A percentile compares a stretch with the other conserved stretches of the same genome.
Conservation (phyloP, 2,888 invertebrate genomes). For the Mactromeris polynyma region DNA sequence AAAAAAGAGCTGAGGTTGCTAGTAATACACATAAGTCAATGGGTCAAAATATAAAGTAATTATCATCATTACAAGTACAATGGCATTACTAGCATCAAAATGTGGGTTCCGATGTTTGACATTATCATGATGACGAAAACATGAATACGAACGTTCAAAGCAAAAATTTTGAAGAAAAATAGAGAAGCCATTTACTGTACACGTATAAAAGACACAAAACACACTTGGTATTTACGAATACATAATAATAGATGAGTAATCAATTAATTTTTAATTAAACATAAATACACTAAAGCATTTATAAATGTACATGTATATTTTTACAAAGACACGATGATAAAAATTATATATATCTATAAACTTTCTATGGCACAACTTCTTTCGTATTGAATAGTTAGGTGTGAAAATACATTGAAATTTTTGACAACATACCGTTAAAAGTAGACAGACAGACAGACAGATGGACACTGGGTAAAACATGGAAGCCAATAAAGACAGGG, state of each 20-base stretch:
- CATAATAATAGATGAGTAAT: not conserved
- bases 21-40: too few species aligned
- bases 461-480: not conserved
- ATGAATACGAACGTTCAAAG: too few species aligned
- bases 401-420: not conserved
- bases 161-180: not conserved
- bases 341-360: constrained; percentile 4
- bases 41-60: too few species aligned
- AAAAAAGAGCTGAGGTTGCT: too few species aligned
- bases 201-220: not conserved
- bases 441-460: not conserved
- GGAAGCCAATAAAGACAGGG: not conserved
- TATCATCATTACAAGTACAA: too few species aligned
- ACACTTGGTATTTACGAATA: not conserved
- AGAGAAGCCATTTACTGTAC: not conserved
- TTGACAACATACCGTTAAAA: not conserved
- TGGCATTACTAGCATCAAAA: too few species aligned
- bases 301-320: not conserved
- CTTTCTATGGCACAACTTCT: not conserved
- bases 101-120: too few species aligned
- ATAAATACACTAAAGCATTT: too few species aligned
- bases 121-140: too few species aligned
- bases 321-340: not conserved
- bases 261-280: too few species aligned
- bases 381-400: not conserved